Base-by-base conservation (phyloP, 2,888 invertebrate genomes). In the Calameuta pallipes region DNA sequence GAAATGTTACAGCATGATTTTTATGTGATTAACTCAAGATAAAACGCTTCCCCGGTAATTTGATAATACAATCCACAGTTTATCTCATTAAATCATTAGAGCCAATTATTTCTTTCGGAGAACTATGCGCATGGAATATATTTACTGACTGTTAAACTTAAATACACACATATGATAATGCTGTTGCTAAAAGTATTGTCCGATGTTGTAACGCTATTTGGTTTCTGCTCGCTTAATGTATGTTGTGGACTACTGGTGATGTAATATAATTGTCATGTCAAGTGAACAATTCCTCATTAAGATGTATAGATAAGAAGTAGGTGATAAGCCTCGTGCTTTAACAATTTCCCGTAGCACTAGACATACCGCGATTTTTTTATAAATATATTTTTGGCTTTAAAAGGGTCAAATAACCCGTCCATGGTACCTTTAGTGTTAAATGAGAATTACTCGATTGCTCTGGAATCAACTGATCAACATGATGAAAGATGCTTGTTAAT, bases 361-460 rank as follows among this genome's bases (percentile, higher is more conserved):
- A 36, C 0, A 36, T 11, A 36, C 12, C 36, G 36, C 3, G 0
- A 12, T 12, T 12, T 12, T 36, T 36, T 36, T 36, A 36, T 36
- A 36, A 36, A 36, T 36, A 36, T 36, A 36, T 36, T 36, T 36
- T 36, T 36, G 12, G 12, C 12, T 12, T 36, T 36, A 12, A 36
- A 12, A 12, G 12, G 12, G 12, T 36, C 36, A 12, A 36, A 12
- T 36, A 12, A 36, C 3, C 36, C 3, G 12, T 36, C 3, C 12
- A 12, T 36, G 12, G 36, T 36, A 36, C 3, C 36, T 12, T 12
- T 36, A 36, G 12, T 12, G 3, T 77, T 34, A n/a, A 80, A 82
- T 37, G 75, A 78, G n/a, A 73, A 35, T 73, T 74, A 76, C 70
- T 74, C 77, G 36, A 77, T 69, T 75, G n/a, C 34, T 15, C 15